phyloP scores from a whole-genome alignment of 1,140 invertebrate genomes.

The Drosophila mauritiana region DNA sequence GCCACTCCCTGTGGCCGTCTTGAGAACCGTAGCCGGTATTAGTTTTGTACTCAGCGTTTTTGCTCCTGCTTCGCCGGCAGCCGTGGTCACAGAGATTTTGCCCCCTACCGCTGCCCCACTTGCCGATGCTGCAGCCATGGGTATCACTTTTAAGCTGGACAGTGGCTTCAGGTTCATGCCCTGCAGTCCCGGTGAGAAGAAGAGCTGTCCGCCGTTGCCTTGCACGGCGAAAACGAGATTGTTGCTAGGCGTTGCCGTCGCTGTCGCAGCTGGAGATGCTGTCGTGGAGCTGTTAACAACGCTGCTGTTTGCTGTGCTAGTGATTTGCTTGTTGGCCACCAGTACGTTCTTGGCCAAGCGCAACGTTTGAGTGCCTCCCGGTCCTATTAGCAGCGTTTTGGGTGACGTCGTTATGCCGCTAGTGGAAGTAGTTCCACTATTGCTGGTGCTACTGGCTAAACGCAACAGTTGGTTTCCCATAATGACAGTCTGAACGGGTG shows the following conservation, averaged over 20 bases:
- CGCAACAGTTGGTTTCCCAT: slow-evolving; percentile 85
- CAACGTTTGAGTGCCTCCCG: slow-evolving; percentile 63
- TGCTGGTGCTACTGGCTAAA: slow-evolving; percentile 52
- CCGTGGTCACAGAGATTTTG: slow-evolving; percentile 48
- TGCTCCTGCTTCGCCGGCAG: slow-evolving; percentile 10
- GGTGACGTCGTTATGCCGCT: slow-evolving; percentile 48
- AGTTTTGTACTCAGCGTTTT: slow-evolving; percentile 59
- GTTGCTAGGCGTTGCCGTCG: slow-evolving; percentile 67
- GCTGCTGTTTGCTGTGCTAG: slow-evolving; percentile 21
- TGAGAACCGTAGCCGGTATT: slow-evolving; percentile 57
- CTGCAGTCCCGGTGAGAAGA: slow-evolving; percentile 86
- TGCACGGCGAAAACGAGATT: slow-evolving; percentile 88
- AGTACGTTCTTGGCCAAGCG: slow-evolving; percentile 72
- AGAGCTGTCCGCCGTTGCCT: slow-evolving; percentile 86
- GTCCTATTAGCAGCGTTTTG: slow-evolving; percentile 71
- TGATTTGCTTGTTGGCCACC: slow-evolving; percentile 43
- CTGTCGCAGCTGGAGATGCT: slow-evolving; percentile 14
- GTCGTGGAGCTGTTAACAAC: slow-evolving; percentile 7
- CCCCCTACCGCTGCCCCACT: slow-evolving; percentile 13
- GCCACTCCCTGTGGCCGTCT: slow-evolving; percentile 60
- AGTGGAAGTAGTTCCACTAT: slow-evolving; percentile 30
- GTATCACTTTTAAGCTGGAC: slow-evolving; percentile 89
- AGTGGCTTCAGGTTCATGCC: slow-evolving; percentile 89
- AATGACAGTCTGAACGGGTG: slow-evolving; percentile 79
- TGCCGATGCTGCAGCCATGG: slow-evolving; percentile 46